Evolutionary conservation across 2,113 vertebrate genomes (phyloP).

Genomic region (Osmerus mordax): DNA sequence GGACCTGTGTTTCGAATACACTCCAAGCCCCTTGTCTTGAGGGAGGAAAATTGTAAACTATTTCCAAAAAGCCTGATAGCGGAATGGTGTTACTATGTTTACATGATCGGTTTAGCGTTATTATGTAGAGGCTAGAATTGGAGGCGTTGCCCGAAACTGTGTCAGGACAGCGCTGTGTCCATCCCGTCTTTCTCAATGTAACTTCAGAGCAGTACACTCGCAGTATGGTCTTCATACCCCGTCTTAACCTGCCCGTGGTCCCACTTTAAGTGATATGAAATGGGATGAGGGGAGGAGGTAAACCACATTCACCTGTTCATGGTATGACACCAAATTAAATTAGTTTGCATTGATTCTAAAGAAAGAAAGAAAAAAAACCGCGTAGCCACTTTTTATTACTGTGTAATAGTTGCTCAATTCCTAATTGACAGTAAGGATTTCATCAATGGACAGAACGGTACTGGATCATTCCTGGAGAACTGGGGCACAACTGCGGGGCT

Average conservation of each 20-base stretch:
- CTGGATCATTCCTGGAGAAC: conserved; percentile 74
- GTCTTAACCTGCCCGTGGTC: conserved; percentile 66
- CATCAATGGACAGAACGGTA: conserved; percentile 56
- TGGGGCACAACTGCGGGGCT: conserved; percentile 61
- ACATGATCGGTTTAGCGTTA: conserved; percentile 35
- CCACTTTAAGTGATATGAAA: conserved; percentile 57
- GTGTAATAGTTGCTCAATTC: conserved; percentile 72
- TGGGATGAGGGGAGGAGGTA: conserved; percentile 59
- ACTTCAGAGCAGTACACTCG: conserved; percentile 58
- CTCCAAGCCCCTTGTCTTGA: conserved; percentile 42
- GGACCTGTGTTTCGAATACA: conserved; percentile 34
- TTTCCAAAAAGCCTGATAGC: conserved; percentile 17
- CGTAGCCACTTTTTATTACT: conserved; percentile 74
- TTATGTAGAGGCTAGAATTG: conserved; percentile 11
- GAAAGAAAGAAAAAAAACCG: conserved; percentile 38
- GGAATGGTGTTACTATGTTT: conserved; percentile 9
- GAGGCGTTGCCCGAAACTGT: conserved; percentile 46
- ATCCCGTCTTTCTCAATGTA: conserved; percentile 51
- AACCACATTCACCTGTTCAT: conserved; percentile 74
- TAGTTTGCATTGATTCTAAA: conserved; percentile 79
- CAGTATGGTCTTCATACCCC: conserved; percentile 55
- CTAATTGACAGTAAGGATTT: conserved; percentile 57
- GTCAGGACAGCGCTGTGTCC: conserved; percentile 68
- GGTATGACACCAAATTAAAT: conserved; percentile 78
- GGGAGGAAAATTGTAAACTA: background rate